A percentile compares a stretch with the other conserved stretches of the same genome.
These are phyloP conservation scores for Meloidogyne chitwoodi DNA, from an alignment of 1,140 invertebrate genomes.

Conservation along the genomic window DNA sequence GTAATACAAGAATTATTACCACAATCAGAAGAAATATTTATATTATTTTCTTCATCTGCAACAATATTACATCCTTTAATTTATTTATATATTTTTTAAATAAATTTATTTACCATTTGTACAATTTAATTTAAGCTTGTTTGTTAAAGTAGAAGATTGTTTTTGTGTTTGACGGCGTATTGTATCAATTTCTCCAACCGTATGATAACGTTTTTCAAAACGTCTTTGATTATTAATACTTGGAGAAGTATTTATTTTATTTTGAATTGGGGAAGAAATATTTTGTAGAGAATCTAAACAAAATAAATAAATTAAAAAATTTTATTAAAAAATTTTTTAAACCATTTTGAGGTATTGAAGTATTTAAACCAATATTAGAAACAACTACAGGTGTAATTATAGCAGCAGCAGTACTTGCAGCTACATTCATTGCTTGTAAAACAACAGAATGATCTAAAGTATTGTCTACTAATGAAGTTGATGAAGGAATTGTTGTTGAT, in stretches of 20 bases:
- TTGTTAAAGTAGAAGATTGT: not conserved
- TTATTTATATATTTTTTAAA: not conserved
- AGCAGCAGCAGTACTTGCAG: slow-evolving; percentile 4
- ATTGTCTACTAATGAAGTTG: too few relatives aligned
- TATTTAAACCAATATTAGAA: not conserved
- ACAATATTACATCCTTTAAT: not conserved
- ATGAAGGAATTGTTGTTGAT: not conserved
- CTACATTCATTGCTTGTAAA: not conserved
- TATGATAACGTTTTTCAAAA: slow-evolving; percentile 57
- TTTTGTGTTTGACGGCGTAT: not conserved
- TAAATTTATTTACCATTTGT: not conserved
- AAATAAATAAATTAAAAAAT: not conserved
- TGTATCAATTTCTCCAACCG: slow-evolving; percentile 52
- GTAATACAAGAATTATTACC: not conserved
- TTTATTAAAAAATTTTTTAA: not conserved
- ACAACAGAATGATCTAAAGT: slow-evolving; percentile 2
- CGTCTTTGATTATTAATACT: slow-evolving; percentile 25
- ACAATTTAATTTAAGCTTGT: not conserved
- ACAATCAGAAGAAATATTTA: not conserved
- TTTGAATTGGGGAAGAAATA: not conserved
- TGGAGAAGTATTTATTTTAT: not conserved
- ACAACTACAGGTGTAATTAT: not conserved
- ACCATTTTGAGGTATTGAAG: not conserved
- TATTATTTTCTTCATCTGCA: not conserved
- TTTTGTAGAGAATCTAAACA: not conserved